Evolutionary conservation across 2,797 vertebrate species (phyloP), one percentile per base, ranked within the genome.

Genomic region (Oceanodroma leucorhoa): DNA sequence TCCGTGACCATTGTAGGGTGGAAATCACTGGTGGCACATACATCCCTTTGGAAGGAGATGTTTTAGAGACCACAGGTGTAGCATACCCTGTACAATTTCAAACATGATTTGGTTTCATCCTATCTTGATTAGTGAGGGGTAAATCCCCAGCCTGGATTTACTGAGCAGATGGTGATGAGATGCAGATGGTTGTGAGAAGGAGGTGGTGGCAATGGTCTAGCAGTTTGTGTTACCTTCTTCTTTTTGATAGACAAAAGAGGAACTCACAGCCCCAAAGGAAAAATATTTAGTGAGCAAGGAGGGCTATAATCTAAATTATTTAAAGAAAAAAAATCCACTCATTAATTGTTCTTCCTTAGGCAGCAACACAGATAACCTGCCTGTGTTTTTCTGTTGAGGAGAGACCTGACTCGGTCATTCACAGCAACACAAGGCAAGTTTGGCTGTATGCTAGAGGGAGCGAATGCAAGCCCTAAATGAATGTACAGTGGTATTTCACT

Each of bases 161-260:
- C 46, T 51, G 90, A 95, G 67, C 94, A 95, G 93, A 78, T 86
- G 94, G 90, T 58, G 88, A 58, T 21, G 70, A 91, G 83, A 36
- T 55, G 80, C 77, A 87, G 96, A 79, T 70, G 71, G 51, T 23
- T 81, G 62, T 79, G 92, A 94, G 92, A 82, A 95, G 90, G 88
- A 92, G 94, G 88, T 90, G 94, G 83, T 67, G 87, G 83, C 8
- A 17, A 93, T 90, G 93, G 94, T 95, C 96, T 94, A 75, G 83
- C 93, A 94, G 87, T 94, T 93, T 89, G 62, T 27, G 21, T 62
- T 94, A 72, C 65, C 54, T 85, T 87, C 94, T 95, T 89, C 94
- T 93, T 94, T 95, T 54, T 87, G 75, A 67, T 4, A 92, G 93
- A 91, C 71, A 95, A 91, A 96, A 96, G 90, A 89, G 90, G 95